Base-by-base conservation (phyloP, 92 coral and sea anemone species). In the Chrysogorgia sp. region DNA sequence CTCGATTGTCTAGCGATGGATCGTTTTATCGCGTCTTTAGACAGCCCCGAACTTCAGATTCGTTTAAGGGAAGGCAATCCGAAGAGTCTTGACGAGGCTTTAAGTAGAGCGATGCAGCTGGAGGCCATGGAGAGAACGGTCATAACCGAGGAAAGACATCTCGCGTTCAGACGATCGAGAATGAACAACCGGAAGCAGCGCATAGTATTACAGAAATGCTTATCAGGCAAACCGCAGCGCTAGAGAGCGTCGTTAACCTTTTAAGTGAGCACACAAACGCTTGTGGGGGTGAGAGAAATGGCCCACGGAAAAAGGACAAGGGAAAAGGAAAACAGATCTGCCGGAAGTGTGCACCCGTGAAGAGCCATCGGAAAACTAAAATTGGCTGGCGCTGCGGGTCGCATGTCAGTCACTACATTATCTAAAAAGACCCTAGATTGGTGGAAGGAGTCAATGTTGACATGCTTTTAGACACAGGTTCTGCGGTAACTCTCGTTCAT, bases 331-430 rank as follows among this genome's bases (percentile, higher is more conserved):
- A 43, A 17, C 9, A 17, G 10, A 9, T 43, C 17, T 43, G 50
- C 17, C 17, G 50, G 50, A 43, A 43, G 12, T 58, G 29, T 24
- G 24, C n/a, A n/a, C n/a, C n/a, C n/a, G n/a, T n/a, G n/a, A n/a
- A n/a, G n/a, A n/a, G n/a, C n/a, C n/a, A n/a, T 43, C 50, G 63
- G 82, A 58, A 75, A 76, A 83, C 25, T 22, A 40, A 12, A 15
- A 7, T 0, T 19, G 75, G 21, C 55, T 67, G 75, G 32, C 34
- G 10, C 75, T 52, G 58, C 28, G 32, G 31, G 75, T 67, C 32
- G 75, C 29, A 33, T 32, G 59, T 21, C 75, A 67, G 55, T 24
- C 75, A 41, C 49, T 33, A 26, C n/a, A 41, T 21, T 30, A 47
- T 43, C 50, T 17, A 43, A 43, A 17, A 43, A n/a, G n/a, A n/a